Evolutionary conservation across 2,113 vertebrate genomes (phyloP).

Genomic region (Paraplagusia blochii): DNA sequence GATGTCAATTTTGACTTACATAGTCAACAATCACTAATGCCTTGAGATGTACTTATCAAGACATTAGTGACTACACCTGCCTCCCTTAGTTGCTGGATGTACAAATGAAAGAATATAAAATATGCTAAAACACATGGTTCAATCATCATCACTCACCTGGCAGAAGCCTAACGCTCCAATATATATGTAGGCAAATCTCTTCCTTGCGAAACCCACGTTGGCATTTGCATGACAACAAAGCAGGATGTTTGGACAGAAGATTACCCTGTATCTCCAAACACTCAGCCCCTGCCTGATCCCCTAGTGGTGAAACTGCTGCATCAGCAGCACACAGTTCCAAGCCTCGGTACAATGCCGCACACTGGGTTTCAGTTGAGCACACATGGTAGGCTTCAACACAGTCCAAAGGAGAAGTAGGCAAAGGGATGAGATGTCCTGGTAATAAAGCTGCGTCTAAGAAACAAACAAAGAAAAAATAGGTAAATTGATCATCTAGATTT

Average conservation of each 20-base stretch:
- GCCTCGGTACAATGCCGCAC: conserved; percentile 77
- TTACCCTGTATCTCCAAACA: conserved; percentile 80
- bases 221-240: conserved; percentile 85
- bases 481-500: too few relatives aligned
- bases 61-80: too few relatives aligned
- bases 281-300: conserved; percentile 60
- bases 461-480: background rate
- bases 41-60: too few relatives aligned
- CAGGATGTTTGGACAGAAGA: conserved; percentile 73
- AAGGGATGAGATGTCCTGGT: conserved; percentile 21
- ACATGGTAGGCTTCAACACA: conserved; percentile 79
- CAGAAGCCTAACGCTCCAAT: conserved; percentile 84
- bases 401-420: conserved; percentile 37
- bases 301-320: conserved; percentile 51
- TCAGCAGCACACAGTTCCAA: conserved; percentile 80
- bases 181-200: conserved; percentile 84
- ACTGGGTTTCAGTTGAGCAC: conserved; percentile 76
- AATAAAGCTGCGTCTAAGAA: conserved; percentile 42
- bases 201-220: conserved; percentile 84
- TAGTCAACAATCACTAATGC: too few relatives aligned
- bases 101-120: too few relatives aligned
- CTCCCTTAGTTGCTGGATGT: too few relatives aligned
- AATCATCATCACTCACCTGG: conserved; percentile 82
- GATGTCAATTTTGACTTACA: too few relatives aligned
- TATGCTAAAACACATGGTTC: too few relatives aligned